Evolutionary conservation across 2,888 invertebrate species (phyloP), one percentile per base, ranked within the genome.

Genomic region (Metellina segmentata): DNA sequence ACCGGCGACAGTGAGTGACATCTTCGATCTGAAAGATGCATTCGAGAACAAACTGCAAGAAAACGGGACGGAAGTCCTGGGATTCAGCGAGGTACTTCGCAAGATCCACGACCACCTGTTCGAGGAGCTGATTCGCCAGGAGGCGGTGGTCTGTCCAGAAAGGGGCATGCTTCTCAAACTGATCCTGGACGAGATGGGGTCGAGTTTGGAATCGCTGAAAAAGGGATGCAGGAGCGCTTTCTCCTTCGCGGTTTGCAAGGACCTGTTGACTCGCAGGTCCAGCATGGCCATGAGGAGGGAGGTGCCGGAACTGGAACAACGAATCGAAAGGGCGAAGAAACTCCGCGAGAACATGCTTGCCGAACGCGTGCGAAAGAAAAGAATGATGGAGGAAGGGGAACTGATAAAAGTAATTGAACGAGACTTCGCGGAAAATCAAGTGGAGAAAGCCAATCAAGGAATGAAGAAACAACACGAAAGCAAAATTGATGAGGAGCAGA

Each of bases 121-220:
- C 20, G 88, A 89, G 51, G 91, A 92, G 52, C 83, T 92, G 49
- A 89, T 85, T 9, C 83, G 89, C 0, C 91, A 85, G 74, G 91
- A 92, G 49, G 53, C 51, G 5, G 74, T 89, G 19, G 79, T 7
- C 16, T 85, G 85, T 48, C 83, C 91, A 1, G 75, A 85, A 48
- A 69, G 91, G 19, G 91, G 91, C 0, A 19, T 71, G 34, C 89
- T 92, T 1, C 49, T 85, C 13, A 72, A 70, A 69, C n/a, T 11
- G 34, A 69, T 89, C 7, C 1, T 16, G 6, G 70, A 85, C 11
- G 89, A 88, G 19, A 19, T 49, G 9, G 1, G 20, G 6, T 8
- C 13, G 13, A 53, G 79, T 0, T 34, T 92, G 8, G 51, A 83
- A 7, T 79, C 79, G 6, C 8, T 89, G 52, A 16, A 71, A 19